A percentile compares a stretch with the other conserved stretches of the same genome.
phyloP scores from a whole-genome alignment of 2,888 invertebrate genomes.

The Endotricha flammealis region DNA sequence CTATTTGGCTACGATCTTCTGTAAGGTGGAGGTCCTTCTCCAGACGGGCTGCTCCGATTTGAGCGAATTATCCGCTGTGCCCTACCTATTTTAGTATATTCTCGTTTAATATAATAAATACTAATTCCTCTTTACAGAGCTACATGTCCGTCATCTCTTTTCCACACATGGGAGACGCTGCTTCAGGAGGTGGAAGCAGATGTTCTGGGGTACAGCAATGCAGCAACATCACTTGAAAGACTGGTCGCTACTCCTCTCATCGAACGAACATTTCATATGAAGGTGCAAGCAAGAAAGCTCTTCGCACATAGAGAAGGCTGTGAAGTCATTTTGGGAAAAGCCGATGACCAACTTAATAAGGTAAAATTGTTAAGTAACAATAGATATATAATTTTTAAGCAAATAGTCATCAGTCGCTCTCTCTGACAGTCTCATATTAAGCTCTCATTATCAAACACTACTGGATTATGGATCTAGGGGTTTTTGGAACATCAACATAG shows the following conservation, averaged over 20 bases:
- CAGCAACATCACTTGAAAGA: constrained; percentile 87
- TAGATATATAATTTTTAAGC: too few species aligned
- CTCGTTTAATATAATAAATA: too few species aligned
- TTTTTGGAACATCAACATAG: too few species aligned
- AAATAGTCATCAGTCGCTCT: too few species aligned
- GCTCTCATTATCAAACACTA: too few species aligned
- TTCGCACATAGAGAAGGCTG: constrained; percentile 94
- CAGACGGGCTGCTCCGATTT: too few species aligned
- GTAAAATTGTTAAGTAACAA: constrained; percentile 33
- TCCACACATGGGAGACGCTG: constrained; percentile 93
- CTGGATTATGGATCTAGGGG: too few species aligned
- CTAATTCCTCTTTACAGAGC: constrained; percentile 83
- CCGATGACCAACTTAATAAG: constrained; percentile 78
- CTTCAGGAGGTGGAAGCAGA: constrained; percentile 95
- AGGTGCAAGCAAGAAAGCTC: constrained; percentile 93
- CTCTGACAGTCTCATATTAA: too few species aligned
- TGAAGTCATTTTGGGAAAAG: constrained; percentile 91
- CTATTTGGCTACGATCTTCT: too few species aligned
- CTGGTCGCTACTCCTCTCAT: constrained; percentile 89
- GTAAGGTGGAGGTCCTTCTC: too few species aligned
- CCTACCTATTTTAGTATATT: too few species aligned
- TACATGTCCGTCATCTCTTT: constrained; percentile 86
- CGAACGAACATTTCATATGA: constrained; percentile 92
- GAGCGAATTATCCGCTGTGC: too few species aligned
- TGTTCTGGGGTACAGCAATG: constrained; percentile 90